Evolutionary conservation across 2,797 vertebrate species (phyloP).

Genomic region (Melanotaenia parkinsoni): DNA sequence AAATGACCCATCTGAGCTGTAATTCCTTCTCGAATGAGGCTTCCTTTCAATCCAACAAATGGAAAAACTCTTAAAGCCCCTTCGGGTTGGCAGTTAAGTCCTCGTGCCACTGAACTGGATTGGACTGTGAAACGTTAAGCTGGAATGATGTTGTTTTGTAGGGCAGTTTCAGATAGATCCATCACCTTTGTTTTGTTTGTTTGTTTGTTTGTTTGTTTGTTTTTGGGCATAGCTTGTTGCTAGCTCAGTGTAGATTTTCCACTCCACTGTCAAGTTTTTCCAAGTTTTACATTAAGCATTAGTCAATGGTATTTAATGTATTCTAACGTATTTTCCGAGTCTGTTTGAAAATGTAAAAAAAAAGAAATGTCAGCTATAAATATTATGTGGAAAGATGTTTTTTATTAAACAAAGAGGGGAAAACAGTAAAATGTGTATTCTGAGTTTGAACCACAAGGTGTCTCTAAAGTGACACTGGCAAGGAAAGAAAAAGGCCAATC

Average conservation of each 20-base stretch:
- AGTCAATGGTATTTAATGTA: background rate
- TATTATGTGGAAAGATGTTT: background rate
- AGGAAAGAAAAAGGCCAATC: background rate
- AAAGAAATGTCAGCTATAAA: background rate
- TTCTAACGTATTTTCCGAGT: background rate
- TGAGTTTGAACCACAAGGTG: slow-evolving; percentile 67
- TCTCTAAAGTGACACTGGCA: slow-evolving; percentile 50
- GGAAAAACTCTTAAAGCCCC: slow-evolving; percentile 52
- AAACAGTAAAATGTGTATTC: slow-evolving; percentile 45
- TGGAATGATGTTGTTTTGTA: slow-evolving; percentile 60
- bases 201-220: slow-evolving; percentile 7
- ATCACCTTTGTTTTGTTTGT: slow-evolving; percentile 50
- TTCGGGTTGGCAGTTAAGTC: slow-evolving; percentile 53
- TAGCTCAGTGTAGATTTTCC: slow-evolving; percentile 20
- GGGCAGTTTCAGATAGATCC: slow-evolving; percentile 41
- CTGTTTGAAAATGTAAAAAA: background rate
- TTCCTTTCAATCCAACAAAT: slow-evolving; percentile 43
- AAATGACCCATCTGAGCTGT: slow-evolving; percentile 29
- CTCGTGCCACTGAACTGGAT: slow-evolving; percentile 59
- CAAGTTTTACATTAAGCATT: background rate
- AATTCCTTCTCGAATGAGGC: slow-evolving; percentile 49
- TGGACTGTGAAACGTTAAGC: slow-evolving; percentile 65
- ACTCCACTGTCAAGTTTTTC: slow-evolving; percentile 9
- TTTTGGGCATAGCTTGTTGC: background rate
- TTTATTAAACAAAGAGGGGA: background rate